Evolutionary conservation across 92 coral and sea anemone genomes (phyloP), one percentile per base, ranked within the genome.

Genomic region (Bergia sp.): DNA sequence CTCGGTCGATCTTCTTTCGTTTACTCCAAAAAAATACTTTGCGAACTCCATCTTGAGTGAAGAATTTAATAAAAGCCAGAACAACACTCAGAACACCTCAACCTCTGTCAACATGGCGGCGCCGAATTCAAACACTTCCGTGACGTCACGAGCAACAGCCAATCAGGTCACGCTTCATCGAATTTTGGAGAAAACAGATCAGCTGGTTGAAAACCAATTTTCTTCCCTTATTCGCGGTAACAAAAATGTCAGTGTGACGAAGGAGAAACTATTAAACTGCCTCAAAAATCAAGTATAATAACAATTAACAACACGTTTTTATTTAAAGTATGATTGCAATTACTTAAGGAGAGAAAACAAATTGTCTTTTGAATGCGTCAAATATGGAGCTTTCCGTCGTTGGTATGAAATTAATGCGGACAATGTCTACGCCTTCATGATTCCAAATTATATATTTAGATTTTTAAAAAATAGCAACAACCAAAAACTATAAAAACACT

Each of bases 121-220:
- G 57, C 67, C 71, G 89, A 58, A 86, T 76, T 85, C 77, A 87
- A 75, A 44, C 88, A 73, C 83, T 36, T 45, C 77, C 91, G 82
- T 95, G 98, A 95, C 98, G 98, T 95, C 98, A 93, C 44, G 76
- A 69, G 73, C 49, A 29, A 64, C 50, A 88, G 88, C 98, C 98
- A 95, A 95, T 95, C 92, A 93, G 50, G 82, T 76, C 76, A 39
- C 37, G 41, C 85, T 23, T 39, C 79, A 65, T 45, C 15, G 87
- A 66, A 37, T 38, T 83, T 36, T 57, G 37, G 37, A 36, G 39
- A 37, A 74, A 15, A 74, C 41, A 37, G 49, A 39, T 41, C 79
- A 40, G 49, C 50, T 74, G 78, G 78, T 74, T 74, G 77, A 37
- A 73, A 73, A 18, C 69, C 69, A 61, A 61, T 61, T 61, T 61